Conservation (phyloP, 2,888 invertebrate species). For the Drosophila villosipedis region DNA sequence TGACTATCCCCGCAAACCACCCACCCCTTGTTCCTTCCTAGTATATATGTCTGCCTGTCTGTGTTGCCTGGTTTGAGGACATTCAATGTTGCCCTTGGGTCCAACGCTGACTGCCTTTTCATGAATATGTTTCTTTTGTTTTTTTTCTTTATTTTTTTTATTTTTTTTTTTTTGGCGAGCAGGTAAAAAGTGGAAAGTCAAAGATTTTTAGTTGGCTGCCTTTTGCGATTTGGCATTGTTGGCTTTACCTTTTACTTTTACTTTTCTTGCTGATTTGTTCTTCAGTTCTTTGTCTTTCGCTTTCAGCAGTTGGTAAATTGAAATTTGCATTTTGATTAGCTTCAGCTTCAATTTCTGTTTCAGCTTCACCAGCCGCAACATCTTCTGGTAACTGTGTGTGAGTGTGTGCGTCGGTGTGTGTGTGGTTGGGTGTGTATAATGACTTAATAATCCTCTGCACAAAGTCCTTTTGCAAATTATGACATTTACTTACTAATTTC, state of each 20-base stretch:
- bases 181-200: constrained; percentile 75
- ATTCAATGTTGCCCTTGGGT: constrained; percentile 62
- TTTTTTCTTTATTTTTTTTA: background rate
- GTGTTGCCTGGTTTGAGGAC: constrained; percentile 47
- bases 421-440: constrained; percentile 62
- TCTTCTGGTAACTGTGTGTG: constrained; percentile 26
- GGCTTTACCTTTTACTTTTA: constrained; percentile 3
- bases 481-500: constrained; percentile 79
- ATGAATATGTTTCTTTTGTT: constrained; percentile 56
- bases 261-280: constrained; percentile 22
- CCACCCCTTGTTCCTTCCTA: background rate
- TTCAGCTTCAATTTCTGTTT: constrained; percentile 33
- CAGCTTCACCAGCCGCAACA: constrained; percentile 16
- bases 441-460: constrained; percentile 73
- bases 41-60: constrained; percentile 2
- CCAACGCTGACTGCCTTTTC: constrained; percentile 35
- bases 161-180: constrained; percentile 12
- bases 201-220: constrained; percentile 64
- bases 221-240: constrained; percentile 59
- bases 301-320: constrained; percentile 70
- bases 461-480: constrained; percentile 76
- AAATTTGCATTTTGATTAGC: constrained; percentile 81
- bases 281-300: constrained; percentile 35
- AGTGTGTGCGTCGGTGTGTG: constrained; percentile 3
- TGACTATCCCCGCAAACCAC: constrained; percentile 14